Base-by-base conservation (phyloP, 2,113 vertebrate genomes). In the Dipodomys ordii region DNA sequence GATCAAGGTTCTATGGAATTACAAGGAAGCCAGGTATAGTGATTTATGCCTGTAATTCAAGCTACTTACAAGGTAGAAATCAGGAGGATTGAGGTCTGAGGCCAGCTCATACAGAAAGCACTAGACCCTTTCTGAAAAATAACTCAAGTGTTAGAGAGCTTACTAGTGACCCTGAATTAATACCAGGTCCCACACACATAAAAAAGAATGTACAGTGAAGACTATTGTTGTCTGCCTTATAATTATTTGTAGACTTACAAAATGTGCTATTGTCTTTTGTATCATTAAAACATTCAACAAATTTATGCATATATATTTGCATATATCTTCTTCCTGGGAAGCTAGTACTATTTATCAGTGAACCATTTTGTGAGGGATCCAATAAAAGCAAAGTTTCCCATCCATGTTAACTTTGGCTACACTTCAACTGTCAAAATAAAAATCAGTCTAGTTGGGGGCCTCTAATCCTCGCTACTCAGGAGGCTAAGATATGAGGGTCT, bases 381-480 rank as follows among this genome's bases (percentile, higher is more conserved):
- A 73, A 4, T 22, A 44, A 91, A 91, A 60, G 25, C 39, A 68
- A 73, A 80, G 15, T 44, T 27, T 67, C 60, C n/a, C 44, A 46
- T 69, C 39, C 10, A 13, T 57, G 27, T 10, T 46, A 62, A 46
- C n/a, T 53, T 53, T 18, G 64, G 25, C 35, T 64, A 27, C 20
- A 15, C 44, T 68, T 88, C 27, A 91, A 73, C 7, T 44, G 62
- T 13, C 11, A 68, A 77, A 91, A 83, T 82, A 53, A 88, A 94
- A 85, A 28, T 74, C 32, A 49, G 49, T 49, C 49, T 49, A 49
- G 49, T 49, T 12, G 12, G 49, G 49, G 49, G 49, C 49, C 39
- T 39, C 39, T 39, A 39, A 39, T 39, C 39, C 39, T 39, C 1
- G 39, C 39, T 39, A 39, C 39, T 39, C 39, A 39, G 39, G 39